Evolutionary conservation across 2,113 vertebrate species (phyloP).

Genomic region (Pycnonotus jocosus): DNA sequence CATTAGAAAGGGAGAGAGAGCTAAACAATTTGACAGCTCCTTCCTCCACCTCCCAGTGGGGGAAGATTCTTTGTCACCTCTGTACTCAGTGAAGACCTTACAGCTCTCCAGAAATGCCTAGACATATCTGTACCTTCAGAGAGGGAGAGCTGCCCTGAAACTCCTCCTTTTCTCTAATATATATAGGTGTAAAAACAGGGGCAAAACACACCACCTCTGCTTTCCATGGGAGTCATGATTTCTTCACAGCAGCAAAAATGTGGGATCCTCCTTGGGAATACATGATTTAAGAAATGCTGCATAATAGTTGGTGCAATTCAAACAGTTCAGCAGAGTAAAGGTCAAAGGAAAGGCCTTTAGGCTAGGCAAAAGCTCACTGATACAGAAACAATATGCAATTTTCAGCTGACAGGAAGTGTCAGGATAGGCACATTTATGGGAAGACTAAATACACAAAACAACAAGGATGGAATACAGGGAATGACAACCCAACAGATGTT

Average conservation of each 20-base stretch:
- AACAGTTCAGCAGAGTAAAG: background rate
- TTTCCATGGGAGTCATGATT: background rate
- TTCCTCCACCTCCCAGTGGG: background rate
- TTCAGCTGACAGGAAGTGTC: background rate
- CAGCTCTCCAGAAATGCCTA: background rate
- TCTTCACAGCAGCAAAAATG: background rate
- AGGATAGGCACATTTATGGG: background rate
- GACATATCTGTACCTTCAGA: background rate
- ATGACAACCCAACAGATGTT: background rate
- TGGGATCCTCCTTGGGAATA: background rate
- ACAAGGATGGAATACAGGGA: background rate
- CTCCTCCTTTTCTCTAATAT: background rate
- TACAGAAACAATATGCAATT: background rate
- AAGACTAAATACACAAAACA: background rate
- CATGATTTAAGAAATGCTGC: background rate
- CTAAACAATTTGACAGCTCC: background rate
- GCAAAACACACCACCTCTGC: background rate
- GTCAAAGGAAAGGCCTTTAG: background rate
- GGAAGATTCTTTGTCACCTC: background rate
- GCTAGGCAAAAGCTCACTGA: conserved; percentile 2
- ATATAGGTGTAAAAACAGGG: background rate
- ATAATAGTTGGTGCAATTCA: background rate
- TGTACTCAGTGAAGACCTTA: background rate
- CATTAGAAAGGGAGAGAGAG: background rate
- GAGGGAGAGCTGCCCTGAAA: background rate